These are phyloP conservation scores for Taenaris catops DNA, from an alignment of 2,888 invertebrate species.

Conservation along the genomic window DNA sequence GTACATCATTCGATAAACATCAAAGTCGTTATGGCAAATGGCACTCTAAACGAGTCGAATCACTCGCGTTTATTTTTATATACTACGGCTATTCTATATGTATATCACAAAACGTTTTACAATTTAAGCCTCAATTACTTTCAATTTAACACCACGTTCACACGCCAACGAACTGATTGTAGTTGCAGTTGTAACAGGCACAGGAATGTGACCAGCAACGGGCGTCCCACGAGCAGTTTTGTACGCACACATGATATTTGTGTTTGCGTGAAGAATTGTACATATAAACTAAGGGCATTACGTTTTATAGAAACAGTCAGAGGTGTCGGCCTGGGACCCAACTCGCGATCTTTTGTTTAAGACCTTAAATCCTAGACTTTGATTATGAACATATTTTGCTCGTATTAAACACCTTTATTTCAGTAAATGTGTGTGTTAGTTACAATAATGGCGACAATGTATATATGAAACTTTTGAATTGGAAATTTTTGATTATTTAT, in stretches of 20 bases:
- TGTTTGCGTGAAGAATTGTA: too few relatives aligned
- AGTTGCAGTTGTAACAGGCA: constrained; percentile 38
- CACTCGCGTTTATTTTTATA: constrained; percentile 48
- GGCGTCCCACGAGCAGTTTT: constrained; percentile 27
- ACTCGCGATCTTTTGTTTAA: constrained; percentile 28
- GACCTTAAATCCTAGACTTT: too few relatives aligned
- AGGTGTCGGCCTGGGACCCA: too few relatives aligned
- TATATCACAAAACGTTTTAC: constrained; percentile 75
- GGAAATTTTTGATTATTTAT: too few relatives aligned
- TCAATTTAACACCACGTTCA: constrained; percentile 36
- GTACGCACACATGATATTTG: constrained; percentile 25
- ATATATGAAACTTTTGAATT: too few relatives aligned
- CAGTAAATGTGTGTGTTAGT: too few relatives aligned
- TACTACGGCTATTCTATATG: constrained; percentile 60
- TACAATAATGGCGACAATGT: too few relatives aligned
- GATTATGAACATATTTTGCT: too few relatives aligned
- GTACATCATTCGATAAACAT: constrained; percentile 45
- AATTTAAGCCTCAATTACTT: constrained; percentile 57
- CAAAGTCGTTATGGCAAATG: constrained; percentile 61
- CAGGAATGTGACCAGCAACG: constrained; percentile 49
- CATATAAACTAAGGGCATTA: too few relatives aligned
- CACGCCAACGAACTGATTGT: constrained; percentile 34
- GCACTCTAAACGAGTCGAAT: constrained; percentile 63
- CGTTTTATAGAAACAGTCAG: too few relatives aligned
- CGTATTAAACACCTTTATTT: too few relatives aligned